Conservation (phyloP, 2,888 invertebrate genomes). For the Xanthia togata region DNA sequence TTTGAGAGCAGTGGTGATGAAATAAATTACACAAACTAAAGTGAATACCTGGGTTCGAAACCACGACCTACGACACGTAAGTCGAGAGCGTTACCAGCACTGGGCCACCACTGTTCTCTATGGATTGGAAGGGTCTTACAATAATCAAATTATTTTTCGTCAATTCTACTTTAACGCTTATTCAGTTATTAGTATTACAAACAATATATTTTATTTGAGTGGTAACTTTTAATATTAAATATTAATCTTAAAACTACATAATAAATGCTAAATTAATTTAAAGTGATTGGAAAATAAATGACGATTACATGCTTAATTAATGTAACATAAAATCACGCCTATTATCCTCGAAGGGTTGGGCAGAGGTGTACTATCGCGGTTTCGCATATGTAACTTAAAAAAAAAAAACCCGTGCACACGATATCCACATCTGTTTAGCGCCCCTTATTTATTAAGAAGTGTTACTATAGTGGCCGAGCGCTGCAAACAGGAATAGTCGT, state of each 20-base stretch:
- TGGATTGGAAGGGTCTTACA: neutral
- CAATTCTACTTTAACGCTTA: neutral
- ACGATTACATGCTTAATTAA: neutral
- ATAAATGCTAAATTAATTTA: neutral
- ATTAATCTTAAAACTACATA: conserved; percentile 10
- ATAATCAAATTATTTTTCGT: neutral
- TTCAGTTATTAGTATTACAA: neutral
- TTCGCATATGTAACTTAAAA: no score
- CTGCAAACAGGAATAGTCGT: no score
- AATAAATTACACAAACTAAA: neutral
- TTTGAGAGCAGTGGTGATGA: neutral
- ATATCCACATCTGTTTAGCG: no score
- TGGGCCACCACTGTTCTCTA: neutral
- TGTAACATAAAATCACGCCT: no score
- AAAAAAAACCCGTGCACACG: no score
- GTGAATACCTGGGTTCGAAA: neutral
- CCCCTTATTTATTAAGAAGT: no score
- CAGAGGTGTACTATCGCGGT: no score
- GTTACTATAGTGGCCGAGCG: no score
- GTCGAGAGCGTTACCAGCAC: neutral
- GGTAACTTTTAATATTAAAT: neutral
- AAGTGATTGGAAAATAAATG: neutral
- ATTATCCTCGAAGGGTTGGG: no score
- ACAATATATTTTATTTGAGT: neutral
- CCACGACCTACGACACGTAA: neutral